Evolutionary conservation across 2,113 vertebrate species (phyloP).

Genomic region (Sorex fumeus): DNA sequence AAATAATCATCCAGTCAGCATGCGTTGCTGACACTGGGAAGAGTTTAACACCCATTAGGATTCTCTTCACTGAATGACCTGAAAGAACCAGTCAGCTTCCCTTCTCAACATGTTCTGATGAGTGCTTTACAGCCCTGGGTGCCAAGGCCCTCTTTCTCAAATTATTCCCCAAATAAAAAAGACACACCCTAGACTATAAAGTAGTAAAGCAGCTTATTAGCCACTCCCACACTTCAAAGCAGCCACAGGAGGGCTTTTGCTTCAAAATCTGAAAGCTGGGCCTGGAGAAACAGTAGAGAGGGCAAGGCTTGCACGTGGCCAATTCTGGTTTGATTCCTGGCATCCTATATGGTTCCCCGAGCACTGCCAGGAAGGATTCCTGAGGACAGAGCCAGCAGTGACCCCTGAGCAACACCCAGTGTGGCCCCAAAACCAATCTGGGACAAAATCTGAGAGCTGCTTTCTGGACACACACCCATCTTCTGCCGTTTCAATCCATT

Average conservation of each 20-base stretch:
- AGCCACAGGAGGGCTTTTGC: neutral
- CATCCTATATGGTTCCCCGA: no score
- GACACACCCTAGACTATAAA: constrained; percentile 12
- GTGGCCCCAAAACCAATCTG: no score
- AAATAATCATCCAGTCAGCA: neutral
- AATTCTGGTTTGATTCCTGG: no score
- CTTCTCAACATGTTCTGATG: neutral
- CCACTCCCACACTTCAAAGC: neutral
- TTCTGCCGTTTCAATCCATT: no score
- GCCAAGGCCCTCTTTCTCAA: neutral
- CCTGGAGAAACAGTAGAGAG: no score
- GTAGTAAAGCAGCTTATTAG: neutral
- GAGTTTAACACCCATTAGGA: neutral
- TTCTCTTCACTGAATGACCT: neutral
- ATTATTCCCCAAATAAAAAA: constrained; percentile 52
- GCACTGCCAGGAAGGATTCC: no score
- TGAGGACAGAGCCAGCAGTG: no score
- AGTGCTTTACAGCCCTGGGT: neutral
- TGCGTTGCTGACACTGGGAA: neutral
- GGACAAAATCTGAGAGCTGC: no score
- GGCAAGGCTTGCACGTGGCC: no score
- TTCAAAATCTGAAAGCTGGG: neutral
- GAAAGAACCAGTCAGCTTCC: neutral
- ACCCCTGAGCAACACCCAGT: no score
- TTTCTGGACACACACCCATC: neutral